phyloP scores from a whole-genome alignment of 2,797 vertebrate genomes.

The Sebastes aleutianus region DNA sequence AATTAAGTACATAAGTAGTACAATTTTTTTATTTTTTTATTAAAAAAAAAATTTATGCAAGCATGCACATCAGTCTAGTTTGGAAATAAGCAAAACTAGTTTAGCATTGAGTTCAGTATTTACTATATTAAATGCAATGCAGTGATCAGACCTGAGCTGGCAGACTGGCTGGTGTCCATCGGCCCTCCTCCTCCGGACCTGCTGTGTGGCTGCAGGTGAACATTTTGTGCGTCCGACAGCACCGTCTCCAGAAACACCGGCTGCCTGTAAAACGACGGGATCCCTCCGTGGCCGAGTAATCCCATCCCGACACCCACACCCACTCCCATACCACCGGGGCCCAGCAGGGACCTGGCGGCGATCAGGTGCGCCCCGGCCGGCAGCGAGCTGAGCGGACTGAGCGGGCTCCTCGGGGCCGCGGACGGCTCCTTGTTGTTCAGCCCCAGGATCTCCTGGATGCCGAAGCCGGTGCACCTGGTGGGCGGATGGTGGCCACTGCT shows the following conservation, averaged over 20 bases:
- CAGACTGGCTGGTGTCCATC: slow-evolving; percentile 90
- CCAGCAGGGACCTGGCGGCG: slow-evolving; percentile 90
- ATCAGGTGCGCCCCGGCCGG: slow-evolving; percentile 90
- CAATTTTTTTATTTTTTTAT: no score
- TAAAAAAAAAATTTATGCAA: not conserved
- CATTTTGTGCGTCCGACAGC: slow-evolving; percentile 90
- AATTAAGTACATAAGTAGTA: no score
- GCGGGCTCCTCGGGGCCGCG: slow-evolving; percentile 81
- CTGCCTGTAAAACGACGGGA: slow-evolving; percentile 94
- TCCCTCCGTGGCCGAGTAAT: slow-evolving; percentile 89
- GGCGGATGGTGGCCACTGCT: slow-evolving; percentile 78
- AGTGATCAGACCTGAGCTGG: slow-evolving; percentile 88
- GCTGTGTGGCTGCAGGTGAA: slow-evolving; percentile 89
- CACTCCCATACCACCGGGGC: slow-evolving; percentile 87
- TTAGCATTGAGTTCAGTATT: not conserved
- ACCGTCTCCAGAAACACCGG: slow-evolving; percentile 93
- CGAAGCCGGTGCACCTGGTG: slow-evolving; percentile 94
- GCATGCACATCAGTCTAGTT: not conserved
- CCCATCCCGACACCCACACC: slow-evolving; percentile 92
- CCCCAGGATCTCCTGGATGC: slow-evolving; percentile 97
- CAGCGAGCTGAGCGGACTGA: slow-evolving; percentile 85
- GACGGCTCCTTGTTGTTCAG: slow-evolving; percentile 97
- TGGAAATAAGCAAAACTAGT: not conserved
- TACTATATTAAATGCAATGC: not conserved
- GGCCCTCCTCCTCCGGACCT: slow-evolving; percentile 83